phyloP scores from a whole-genome alignment of 2,113 vertebrate species.

The Cephalopholis sonnerati region DNA sequence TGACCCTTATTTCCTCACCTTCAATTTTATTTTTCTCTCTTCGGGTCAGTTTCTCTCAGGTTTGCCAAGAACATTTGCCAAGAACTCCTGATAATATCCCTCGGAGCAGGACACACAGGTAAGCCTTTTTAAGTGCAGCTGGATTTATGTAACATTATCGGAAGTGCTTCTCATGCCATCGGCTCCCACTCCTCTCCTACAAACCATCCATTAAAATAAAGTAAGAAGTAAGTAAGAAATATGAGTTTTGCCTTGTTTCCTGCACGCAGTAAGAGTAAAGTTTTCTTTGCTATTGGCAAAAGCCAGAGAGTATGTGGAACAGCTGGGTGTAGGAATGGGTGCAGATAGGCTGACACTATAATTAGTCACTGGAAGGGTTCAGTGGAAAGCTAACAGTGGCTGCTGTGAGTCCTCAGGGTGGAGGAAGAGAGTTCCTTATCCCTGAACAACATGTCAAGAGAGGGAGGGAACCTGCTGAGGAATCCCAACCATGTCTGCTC shows the following conservation, averaged over 20 bases:
- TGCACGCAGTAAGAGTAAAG: conserved; percentile 12
- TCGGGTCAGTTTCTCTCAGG: not conserved
- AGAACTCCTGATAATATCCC: conserved; percentile 22
- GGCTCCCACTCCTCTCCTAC: conserved; percentile 41
- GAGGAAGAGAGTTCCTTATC: conserved; percentile 58
- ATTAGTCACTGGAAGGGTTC: conserved; percentile 66
- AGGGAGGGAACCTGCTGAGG: conserved; percentile 64
- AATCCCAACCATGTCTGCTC: conserved; percentile 58
- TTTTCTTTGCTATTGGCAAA: conserved; percentile 26
- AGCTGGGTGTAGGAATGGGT: conserved; percentile 60
- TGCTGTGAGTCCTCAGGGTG: conserved; percentile 42
- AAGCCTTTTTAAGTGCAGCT: conserved; percentile 30
- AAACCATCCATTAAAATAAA: conserved; percentile 48
- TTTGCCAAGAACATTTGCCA: conserved; percentile 4
- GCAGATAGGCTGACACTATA: conserved; percentile 63
- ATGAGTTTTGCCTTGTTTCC: conserved; percentile 9
- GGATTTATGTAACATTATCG: conserved; percentile 31
- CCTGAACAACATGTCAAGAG: conserved; percentile 50
- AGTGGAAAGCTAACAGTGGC: conserved; percentile 64
- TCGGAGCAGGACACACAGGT: conserved; percentile 45
- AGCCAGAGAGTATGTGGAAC: conserved; percentile 44
- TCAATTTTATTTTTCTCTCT: not conserved
- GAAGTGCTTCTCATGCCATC: conserved; percentile 56
- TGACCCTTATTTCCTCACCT: not conserved
- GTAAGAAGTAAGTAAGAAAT: conserved; percentile 29